Evolutionary conservation across 2,888 invertebrate genomes (phyloP), one percentile per base, ranked within the genome.

Genomic region (Caradrina kadenii): DNA sequence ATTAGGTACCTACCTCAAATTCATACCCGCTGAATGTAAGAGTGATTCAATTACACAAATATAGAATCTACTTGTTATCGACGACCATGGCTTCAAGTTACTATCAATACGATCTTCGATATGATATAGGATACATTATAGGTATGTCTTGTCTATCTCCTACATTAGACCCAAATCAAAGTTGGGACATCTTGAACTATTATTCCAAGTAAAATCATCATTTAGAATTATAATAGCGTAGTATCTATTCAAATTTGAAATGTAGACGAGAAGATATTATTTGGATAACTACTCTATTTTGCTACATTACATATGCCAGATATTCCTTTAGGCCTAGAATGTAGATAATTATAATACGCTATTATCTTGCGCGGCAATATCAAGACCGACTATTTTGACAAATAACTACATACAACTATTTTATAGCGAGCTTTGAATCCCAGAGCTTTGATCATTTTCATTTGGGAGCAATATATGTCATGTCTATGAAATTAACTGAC

Each of bases 1-100:
- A 73, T 81, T 73, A 81, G 17, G 17, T 45, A 17, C 73, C 66
- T 69, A 17, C 79, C 66, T 69, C 63, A 60, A 69, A 70, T 58
- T 75, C 61, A 59, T 54, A 62, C 65, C 50, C 11, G 53, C 19
- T 69, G 53, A 67, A 80, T 64, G 39, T 66, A 55, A 35, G 61
- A 17, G 56, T 71, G 63, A 77, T 81, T 83, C 70, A 69, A 83
- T 83, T 69, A 77, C 66, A 71, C 59, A 64, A 63, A 81, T 80
- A 76, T 77, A 63, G 53, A 74, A 63, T 69, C 62, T 60, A 45
- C 64, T 80, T 63, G 61, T 21, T 69, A 69, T 76, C 35, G 60
- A 60, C 19, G n/a, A 21, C 39, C 58, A 68, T 49, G 26, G 50
- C 26, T 48, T 22, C 48, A 73, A 76, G 76, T 63, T 70, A 63